Conservation (phyloP, 1,140 invertebrate genomes). For the Matsumurasca onukii region DNA sequence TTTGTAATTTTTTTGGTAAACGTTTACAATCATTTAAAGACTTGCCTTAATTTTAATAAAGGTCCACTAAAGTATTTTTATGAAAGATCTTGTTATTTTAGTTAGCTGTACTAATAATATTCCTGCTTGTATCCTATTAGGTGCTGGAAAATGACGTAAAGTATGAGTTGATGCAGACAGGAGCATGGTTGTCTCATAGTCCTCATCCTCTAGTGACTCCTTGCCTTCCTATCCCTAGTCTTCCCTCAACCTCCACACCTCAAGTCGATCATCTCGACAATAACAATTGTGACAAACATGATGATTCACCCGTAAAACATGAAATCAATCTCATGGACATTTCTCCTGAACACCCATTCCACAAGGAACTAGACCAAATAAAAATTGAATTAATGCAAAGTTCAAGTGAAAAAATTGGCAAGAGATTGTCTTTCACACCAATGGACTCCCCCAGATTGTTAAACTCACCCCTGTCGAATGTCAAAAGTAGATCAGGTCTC, state of each 20-base stretch:
- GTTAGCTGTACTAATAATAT: constrained; percentile 9
- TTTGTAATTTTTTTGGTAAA: too few species aligned
- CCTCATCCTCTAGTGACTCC: too few species aligned
- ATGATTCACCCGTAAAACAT: neutral
- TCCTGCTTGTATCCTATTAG: constrained; percentile 33
- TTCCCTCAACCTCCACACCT: constrained; percentile 30
- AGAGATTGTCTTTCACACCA: constrained; percentile 6
- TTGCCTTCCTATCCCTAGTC: neutral
- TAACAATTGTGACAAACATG: neutral
- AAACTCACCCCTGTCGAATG: constrained; percentile 5
- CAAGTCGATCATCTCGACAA: constrained; percentile 19
- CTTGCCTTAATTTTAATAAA: too few species aligned
- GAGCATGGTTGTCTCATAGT: constrained; percentile 15
- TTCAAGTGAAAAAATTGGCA: constrained; percentile 11
- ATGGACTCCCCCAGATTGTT: neutral
- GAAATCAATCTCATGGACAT: constrained; percentile 9
- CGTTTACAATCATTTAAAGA: too few species aligned
- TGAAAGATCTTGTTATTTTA: neutral
- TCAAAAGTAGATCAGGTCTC: constrained; percentile 3
- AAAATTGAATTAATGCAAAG: constrained; percentile 2
- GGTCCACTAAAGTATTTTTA: too few species aligned
- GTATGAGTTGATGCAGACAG: constrained; percentile 36
- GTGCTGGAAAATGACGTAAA: constrained; percentile 39
- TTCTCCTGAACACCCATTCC: constrained; percentile 18
- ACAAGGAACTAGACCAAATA: neutral